Evolutionary conservation across 1,140 invertebrate species (phyloP), one percentile per base, ranked within the genome.

Genomic region (Trissolcus basalis): DNA sequence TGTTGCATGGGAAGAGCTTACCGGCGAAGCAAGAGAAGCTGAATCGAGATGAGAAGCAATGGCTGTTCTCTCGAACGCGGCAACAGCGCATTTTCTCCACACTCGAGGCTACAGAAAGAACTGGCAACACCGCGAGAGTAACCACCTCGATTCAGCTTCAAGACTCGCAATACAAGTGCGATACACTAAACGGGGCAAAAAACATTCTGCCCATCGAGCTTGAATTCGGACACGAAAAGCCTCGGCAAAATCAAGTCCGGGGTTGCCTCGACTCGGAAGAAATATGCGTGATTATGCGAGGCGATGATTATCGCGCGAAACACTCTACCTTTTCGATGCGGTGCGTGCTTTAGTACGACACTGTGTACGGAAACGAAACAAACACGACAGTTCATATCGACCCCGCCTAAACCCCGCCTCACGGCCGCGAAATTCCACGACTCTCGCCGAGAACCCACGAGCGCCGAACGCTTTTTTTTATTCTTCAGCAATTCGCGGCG

Each of bases 381-480:
- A 83, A 81, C 79, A 77, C 79, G 81, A 72, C 65, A 64, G 71
- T 70, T 71, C 71, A 82, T 87, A 87, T 87, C 85, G 85, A 87
- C 85, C 85, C 85, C 85, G 85, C 85, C 85, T 87, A 86, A 84
- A 84, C 84, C 83, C 85, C 85, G 85, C 85, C 85, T 85, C 65
- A 79, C 63, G 73, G 19, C 32, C 16, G 55, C 82, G 85, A 78
- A 77, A 61, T 45, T 36, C n/a, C 15, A 60, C 81, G 81, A 80
- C 11, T 16, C 0, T 6, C 0, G 1, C 75, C 80, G 80, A 80
- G 8, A 13, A 7, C 3, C 3, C 13, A 55, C 80, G 81, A 82
- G 6, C 44, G 11, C 13, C 44, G 41, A 44, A 32, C 19, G 4
- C 12, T 19, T 36, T 71, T 43, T 58, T 64, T 51, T 39, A 39